Evolutionary conservation across 2,113 vertebrate species (phyloP), one percentile per base, ranked within the genome.

Genomic region (Phycodurus eques): DNA sequence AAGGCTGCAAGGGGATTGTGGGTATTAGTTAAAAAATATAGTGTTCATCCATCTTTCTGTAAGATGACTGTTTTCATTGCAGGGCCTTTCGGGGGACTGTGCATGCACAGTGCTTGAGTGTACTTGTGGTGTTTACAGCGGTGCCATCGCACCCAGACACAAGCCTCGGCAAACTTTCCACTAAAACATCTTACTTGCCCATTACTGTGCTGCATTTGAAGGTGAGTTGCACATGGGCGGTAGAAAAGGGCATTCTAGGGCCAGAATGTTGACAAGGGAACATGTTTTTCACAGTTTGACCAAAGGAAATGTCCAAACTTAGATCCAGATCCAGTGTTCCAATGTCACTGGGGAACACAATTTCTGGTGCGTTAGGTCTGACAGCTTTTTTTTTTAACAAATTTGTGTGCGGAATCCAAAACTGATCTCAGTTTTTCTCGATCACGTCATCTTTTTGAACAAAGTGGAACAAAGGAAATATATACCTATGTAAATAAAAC

Each of bases 11-110:
- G 35, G 60, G 17, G 60, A 63, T 63, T 61, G 59, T 61, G 59
- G 59, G 59, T 61, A 35, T 61, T 63, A 63, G 60, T 63, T 33
- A 33, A 14, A 60, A 63, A 63, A 63, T n/a, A 43, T n/a, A 20
- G 15, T 20, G 35, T 35, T 39, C 35, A 10, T 43, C 17, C 39
- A 43, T 20, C 17, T 63, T 20, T 56, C 8, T 54, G 53, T 11
- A 22, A 22, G 10, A 56, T 22, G 9, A 22, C 35, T n/a, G 35
- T 42, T 43, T 63, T 63, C 61, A 63, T 42, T 63, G 17, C 33
- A 12, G 35, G 17, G 35, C 61, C 61, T 43, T n/a, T 33, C 42
- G 14, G 35, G 61, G 35, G 35, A 1, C 35, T 20, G 61, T 54
- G 53, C 9, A 54, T 27, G 27, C 7, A 54, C 53, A 54, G 35